Conservation (phyloP, 2,797 vertebrate genomes). For the Mareca strepera region DNA sequence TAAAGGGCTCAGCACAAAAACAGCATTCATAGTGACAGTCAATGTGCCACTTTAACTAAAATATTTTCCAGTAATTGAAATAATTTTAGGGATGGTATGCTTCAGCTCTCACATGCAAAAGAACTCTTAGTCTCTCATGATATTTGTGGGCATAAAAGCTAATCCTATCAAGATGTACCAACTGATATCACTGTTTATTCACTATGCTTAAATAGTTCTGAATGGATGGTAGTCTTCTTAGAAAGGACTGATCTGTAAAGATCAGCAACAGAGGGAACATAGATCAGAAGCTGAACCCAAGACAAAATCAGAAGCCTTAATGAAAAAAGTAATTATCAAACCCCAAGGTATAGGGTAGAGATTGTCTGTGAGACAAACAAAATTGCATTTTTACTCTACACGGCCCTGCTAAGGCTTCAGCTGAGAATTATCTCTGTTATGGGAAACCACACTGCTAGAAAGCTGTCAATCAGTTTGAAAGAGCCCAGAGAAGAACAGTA, state of each 20-base stretch:
- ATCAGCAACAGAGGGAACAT: neutral
- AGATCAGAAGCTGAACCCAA: neutral
- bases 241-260: neutral
- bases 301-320: neutral
- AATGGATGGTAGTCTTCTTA: neutral
- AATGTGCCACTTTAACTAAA: neutral
- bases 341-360: neutral
- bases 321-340: neutral
- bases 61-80: neutral
- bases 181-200: neutral
- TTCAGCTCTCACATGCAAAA: neutral
- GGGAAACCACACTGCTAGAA: neutral
- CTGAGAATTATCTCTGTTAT: neutral
- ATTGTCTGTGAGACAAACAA: neutral
- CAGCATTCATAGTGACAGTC: neutral
- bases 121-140: neutral
- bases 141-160: neutral
- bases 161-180: neutral
- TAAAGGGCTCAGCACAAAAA: neutral
- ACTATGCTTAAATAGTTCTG: neutral
- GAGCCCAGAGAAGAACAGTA: accelerated
- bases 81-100: neutral
- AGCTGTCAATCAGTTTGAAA: neutral
- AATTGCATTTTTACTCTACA: neutral
- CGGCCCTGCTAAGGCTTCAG: neutral